Evolutionary conservation across 2,797 vertebrate genomes (phyloP).

Genomic region (Austrolebias charrua): DNA sequence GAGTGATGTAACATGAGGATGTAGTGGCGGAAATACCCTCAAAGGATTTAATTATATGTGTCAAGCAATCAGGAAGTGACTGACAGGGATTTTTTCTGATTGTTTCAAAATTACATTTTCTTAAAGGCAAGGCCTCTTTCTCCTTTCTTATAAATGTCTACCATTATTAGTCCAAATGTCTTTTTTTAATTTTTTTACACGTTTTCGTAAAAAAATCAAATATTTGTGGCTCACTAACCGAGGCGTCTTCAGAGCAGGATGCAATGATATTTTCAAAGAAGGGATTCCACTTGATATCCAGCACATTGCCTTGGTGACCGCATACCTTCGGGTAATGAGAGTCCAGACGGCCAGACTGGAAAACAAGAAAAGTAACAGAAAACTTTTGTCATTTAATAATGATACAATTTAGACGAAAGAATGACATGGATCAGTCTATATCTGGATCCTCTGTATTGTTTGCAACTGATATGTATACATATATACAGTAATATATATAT

Average conservation of each 20-base stretch:
- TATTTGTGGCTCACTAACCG: constrained; percentile 77
- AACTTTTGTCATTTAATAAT: neutral
- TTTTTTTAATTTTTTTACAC: too few relatives aligned
- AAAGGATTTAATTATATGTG: neutral
- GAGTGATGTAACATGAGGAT: constrained; percentile 32
- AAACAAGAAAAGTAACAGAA: constrained; percentile 17
- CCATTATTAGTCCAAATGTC: too few relatives aligned
- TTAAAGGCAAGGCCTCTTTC: neutral
- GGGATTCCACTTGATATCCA: constrained; percentile 99
- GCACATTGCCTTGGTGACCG: constrained; percentile 94
- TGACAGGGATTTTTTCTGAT: constrained; percentile 9
- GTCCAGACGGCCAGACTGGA: constrained; percentile 90
- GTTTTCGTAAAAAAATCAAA: neutral
- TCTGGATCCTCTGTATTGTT: too few relatives aligned
- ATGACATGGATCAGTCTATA: neutral
- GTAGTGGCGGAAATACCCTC: neutral
- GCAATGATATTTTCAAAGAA: constrained; percentile 98
- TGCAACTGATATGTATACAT: too few relatives aligned
- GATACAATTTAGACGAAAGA: neutral
- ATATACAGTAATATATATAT: too few relatives aligned
- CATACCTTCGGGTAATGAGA: constrained; percentile 94
- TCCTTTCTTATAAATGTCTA: too few relatives aligned
- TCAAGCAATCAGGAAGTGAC: constrained; percentile 12
- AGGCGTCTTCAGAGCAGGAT: constrained; percentile 95
- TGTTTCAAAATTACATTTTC: constrained; percentile 4